These are phyloP conservation scores for Echinarachnius parma DNA, from an alignment of 53 echinoderm and acorn worm species.

Conservation along the genomic window DNA sequence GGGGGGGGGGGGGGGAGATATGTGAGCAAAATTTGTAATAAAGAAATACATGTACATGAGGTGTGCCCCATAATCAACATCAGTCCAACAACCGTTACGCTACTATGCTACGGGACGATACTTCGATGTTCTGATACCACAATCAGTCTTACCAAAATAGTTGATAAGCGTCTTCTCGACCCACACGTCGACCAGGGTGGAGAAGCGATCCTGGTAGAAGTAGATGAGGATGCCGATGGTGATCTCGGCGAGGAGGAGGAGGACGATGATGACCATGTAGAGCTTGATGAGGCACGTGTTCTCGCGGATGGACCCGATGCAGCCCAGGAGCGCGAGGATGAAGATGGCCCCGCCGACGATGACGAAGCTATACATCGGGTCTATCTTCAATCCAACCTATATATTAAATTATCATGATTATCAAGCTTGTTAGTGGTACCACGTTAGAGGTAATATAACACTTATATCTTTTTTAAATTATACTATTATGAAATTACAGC, in stretches of 20 bases:
- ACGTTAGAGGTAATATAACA: background rate
- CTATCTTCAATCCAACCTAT: slow-evolving; percentile 67
- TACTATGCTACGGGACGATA: too few species aligned
- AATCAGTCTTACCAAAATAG: slow-evolving; percentile 58
- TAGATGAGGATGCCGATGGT: slow-evolving; percentile 74
- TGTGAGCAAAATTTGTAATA: too few species aligned
- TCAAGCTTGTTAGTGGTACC: background rate
- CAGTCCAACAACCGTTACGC: too few species aligned
- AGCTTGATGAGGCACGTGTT: slow-evolving; percentile 88
- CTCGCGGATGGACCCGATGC: slow-evolving; percentile 90
- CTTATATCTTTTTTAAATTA: background rate
- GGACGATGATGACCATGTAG: slow-evolving; percentile 66
- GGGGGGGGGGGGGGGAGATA: too few species aligned
- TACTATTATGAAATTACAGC: too few species aligned
- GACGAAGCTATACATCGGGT: slow-evolving; percentile 94
- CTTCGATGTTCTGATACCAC: too few species aligned
- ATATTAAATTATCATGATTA: background rate
- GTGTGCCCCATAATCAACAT: too few species aligned
- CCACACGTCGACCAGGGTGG: slow-evolving; percentile 62
- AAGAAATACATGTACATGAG: too few species aligned
- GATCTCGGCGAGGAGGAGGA: slow-evolving; percentile 82
- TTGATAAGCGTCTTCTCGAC: slow-evolving; percentile 64
- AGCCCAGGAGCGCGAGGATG: slow-evolving; percentile 74
- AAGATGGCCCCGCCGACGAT: slow-evolving; percentile 81
- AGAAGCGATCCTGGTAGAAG: slow-evolving; percentile 73